A percentile compares a stretch with the other conserved stretches of the same genome.
Conservation (phyloP, 2,888 invertebrate genomes). For the Sarcophaga rosellei region DNA sequence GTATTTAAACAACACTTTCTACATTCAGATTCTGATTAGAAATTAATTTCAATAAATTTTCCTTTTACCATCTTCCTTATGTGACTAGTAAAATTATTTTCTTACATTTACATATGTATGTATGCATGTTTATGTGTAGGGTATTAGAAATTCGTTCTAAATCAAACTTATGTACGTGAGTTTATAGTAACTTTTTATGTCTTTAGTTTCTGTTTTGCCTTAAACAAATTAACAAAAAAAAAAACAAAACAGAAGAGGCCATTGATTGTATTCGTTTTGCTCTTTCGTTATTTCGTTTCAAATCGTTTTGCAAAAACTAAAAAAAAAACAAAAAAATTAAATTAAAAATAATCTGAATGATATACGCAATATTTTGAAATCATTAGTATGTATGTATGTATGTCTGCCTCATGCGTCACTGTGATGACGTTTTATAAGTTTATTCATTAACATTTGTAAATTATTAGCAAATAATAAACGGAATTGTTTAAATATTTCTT, state of each 20-base stretch:
- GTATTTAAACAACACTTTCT: too few species aligned
- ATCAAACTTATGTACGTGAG: too few species aligned
- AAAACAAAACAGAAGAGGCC: not conserved
- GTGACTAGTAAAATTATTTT: not conserved
- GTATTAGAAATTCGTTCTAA: not conserved
- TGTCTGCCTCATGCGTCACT: constrained; percentile 33
- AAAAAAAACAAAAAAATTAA: too few species aligned
- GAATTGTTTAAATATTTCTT: not conserved
- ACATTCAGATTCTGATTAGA: not conserved
- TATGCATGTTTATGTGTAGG: not conserved
- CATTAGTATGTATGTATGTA: not conserved
- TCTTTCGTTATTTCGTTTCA: not conserved
- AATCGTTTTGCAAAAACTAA: not conserved
- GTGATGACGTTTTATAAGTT: constrained; percentile 39
- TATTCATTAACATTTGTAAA: not conserved
- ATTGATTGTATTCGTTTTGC: not conserved
- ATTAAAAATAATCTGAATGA: not conserved
- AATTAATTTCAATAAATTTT: not conserved
- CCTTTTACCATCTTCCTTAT: not conserved
- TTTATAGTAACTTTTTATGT: not conserved
- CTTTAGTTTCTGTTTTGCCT: not conserved
- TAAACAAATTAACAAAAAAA: not conserved
- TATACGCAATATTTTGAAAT: not conserved
- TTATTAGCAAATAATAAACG: not conserved
- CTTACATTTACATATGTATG: constrained; percentile 6